phyloP scores from a whole-genome alignment of 2,797 vertebrate species.

The Chaetophractus vellerosus region DNA sequence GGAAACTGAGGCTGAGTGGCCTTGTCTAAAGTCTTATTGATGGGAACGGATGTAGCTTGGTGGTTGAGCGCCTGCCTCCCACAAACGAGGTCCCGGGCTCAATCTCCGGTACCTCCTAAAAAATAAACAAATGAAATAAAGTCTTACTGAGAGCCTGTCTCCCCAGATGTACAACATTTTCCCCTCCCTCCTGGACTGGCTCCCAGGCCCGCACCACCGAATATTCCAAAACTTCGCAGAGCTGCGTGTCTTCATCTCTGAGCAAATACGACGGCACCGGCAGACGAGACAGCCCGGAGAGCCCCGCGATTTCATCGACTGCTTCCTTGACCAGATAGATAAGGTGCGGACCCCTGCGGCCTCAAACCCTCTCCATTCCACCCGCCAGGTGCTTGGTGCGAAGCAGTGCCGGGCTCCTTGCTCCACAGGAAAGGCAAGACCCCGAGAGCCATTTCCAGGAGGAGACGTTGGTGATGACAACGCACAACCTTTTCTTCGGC shows the following conservation, averaged over 20 bases:
- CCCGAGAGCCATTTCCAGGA: slow-evolving; percentile 66
- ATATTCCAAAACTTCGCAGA: slow-evolving; percentile 88
- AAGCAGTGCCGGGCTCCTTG: background rate
- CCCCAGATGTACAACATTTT: slow-evolving; percentile 89
- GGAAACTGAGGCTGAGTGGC: background rate
- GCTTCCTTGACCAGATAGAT: slow-evolving; percentile 90
- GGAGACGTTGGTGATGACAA: slow-evolving; percentile 75
- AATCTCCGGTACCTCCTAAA: too few relatives aligned
- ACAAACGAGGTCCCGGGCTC: too few relatives aligned
- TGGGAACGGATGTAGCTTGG: too few relatives aligned
- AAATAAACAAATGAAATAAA: too few relatives aligned
- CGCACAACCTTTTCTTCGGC: slow-evolving; percentile 76
- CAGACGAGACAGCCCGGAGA: slow-evolving; percentile 88
- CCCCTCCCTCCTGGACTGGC: slow-evolving; percentile 87
- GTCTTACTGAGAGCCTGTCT: background rate
- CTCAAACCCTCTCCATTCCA: background rate
- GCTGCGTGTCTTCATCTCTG: slow-evolving; percentile 87
- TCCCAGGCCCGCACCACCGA: slow-evolving; percentile 91
- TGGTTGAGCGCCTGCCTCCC: too few relatives aligned
- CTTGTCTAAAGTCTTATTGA: background rate
- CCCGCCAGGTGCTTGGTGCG: background rate
- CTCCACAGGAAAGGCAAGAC: slow-evolving; percentile 71
- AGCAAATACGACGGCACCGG: slow-evolving; percentile 88
- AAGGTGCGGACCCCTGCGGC: slow-evolving; percentile 83
- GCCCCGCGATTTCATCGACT: slow-evolving; percentile 89